Percentiles rank a stretch among this genome's conserved stretches.
Conservation (phyloP, 2,888 invertebrate genomes). For the Troides helena region DNA sequence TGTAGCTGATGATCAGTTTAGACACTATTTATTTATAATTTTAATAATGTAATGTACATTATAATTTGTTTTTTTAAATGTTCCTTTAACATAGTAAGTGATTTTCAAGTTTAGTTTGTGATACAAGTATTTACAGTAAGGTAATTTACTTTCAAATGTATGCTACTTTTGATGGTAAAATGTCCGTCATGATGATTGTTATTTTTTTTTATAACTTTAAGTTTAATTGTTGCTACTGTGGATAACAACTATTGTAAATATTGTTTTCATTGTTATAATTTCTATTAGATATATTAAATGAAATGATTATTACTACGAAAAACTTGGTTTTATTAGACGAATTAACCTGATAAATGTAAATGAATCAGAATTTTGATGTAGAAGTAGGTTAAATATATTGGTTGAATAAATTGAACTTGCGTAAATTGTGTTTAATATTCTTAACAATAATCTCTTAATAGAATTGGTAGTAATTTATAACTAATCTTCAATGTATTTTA, state of each 20-base stretch:
- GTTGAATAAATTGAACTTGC: neutral
- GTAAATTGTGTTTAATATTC: neutral
- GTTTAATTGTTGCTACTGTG: constrained; percentile 57
- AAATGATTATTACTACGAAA: constrained; percentile 42
- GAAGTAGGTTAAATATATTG: neutral
- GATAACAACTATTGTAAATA: constrained; percentile 64
- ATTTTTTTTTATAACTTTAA: constrained; percentile 64
- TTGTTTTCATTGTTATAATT: constrained; percentile 66
- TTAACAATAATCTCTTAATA: neutral
- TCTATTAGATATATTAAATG: constrained; percentile 62
- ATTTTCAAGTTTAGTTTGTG: constrained; percentile 13
- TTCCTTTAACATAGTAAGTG: constrained; percentile 27
- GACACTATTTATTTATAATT: constrained; percentile 41
- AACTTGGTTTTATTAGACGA: constrained; percentile 30
- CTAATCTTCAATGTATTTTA: neutral
- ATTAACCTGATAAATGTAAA: constrained; percentile 12
- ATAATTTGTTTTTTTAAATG: constrained; percentile 11
- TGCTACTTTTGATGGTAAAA: constrained; percentile 30
- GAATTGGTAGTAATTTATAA: neutral
- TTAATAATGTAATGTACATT: neutral
- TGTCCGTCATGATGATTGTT: constrained; percentile 57
- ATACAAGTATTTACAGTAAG: constrained; percentile 10
- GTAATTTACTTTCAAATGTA: constrained; percentile 14
- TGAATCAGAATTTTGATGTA: neutral
- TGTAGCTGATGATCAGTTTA: constrained; percentile 35